phyloP scores from a whole-genome alignment of 2,113 vertebrate genomes.

The Aepyceros melampus region DNA sequence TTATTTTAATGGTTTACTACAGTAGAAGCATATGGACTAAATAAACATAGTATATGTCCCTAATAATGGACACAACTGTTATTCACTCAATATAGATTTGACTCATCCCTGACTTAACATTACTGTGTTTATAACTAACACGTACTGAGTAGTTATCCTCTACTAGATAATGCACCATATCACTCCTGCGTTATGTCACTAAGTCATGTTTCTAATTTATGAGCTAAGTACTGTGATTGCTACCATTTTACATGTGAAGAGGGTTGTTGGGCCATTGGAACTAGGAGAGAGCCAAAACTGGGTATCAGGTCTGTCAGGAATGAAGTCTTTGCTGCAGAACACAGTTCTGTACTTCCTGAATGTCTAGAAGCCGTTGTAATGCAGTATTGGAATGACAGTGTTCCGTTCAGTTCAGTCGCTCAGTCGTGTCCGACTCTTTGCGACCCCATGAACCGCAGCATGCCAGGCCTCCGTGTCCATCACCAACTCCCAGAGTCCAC shows the following conservation, averaged over 20 bases:
- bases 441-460: not conserved
- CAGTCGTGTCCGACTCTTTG: not conserved
- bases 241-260: not conserved
- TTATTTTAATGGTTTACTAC: not conserved
- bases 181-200: not conserved
- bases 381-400: not conserved
- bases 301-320: not conserved
- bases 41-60: not conserved
- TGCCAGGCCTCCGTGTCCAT: too few relatives aligned
- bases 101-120: not conserved
- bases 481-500: too few relatives aligned
- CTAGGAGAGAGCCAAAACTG: not conserved
- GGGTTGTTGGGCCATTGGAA: not conserved
- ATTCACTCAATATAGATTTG: not conserved
- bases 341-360: not conserved
- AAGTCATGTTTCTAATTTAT: not conserved
- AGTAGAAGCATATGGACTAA: not conserved
- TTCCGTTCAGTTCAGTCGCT: not conserved
- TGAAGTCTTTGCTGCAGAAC: not conserved
- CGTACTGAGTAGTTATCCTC: not conserved
- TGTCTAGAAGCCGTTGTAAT: not conserved
- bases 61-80: not conserved
- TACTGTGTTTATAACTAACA: not conserved
- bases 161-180: not conserved
- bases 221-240: not conserved